Evolutionary conservation across 2,888 invertebrate species (phyloP).

Genomic region (Parnassius apollo): DNA sequence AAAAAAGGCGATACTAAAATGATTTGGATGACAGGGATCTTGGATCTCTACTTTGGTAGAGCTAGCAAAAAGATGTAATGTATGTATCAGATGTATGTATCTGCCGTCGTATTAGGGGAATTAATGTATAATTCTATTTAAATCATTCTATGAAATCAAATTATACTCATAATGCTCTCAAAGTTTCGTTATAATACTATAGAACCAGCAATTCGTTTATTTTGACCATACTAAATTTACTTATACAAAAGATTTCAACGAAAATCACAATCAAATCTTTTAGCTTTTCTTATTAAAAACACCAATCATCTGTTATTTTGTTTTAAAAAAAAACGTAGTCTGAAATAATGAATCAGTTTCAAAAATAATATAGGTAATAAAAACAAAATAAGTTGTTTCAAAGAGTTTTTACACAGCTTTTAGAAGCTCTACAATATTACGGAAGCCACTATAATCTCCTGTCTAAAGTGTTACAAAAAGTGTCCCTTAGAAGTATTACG

Average conservation of each 20-base stretch:
- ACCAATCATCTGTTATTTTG: slow-evolving; percentile 9
- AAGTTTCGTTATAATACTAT: background rate
- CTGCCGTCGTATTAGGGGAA: no score
- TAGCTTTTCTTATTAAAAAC: background rate
- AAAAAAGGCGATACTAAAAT: no score
- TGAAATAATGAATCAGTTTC: slow-evolving; percentile 9
- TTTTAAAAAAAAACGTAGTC: slow-evolving; percentile 9
- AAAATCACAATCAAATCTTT: background rate
- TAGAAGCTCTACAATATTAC: slow-evolving; percentile 42
- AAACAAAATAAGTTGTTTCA: slow-evolving; percentile 11
- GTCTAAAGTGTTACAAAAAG: slow-evolving; percentile 41
- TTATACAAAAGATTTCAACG: slow-evolving; percentile 24
- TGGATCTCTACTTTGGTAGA: no score
- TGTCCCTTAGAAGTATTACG: slow-evolving; percentile 24
- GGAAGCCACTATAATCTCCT: slow-evolving; percentile 36
- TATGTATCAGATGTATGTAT: no score
- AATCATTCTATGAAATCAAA: no score
- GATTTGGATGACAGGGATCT: no score
- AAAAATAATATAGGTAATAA: slow-evolving; percentile 13
- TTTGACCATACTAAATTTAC: background rate
- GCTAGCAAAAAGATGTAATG: no score
- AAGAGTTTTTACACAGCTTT: slow-evolving; percentile 20
- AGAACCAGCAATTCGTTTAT: background rate
- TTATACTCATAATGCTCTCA: no score
- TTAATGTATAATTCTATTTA: no score